These are phyloP conservation scores for Podotricha telesiphe DNA, from an alignment of 2,888 invertebrate genomes.

Conservation along the genomic window DNA sequence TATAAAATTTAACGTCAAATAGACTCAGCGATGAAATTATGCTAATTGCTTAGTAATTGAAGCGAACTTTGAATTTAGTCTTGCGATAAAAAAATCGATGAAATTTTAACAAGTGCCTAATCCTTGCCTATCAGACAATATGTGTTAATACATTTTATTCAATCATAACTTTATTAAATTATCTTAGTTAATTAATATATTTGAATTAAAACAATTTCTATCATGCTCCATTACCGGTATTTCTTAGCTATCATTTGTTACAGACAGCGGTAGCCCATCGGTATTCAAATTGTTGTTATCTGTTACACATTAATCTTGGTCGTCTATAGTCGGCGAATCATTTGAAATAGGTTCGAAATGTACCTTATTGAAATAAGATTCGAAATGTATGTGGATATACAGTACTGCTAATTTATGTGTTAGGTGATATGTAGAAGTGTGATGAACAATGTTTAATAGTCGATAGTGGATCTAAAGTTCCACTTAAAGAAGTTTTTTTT, in stretches of 20 bases:
- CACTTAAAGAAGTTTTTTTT: too few relatives aligned
- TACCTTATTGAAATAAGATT: not conserved
- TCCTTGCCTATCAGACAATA: too few relatives aligned
- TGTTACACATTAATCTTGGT: slow-evolving; percentile 49
- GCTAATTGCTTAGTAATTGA: too few relatives aligned
- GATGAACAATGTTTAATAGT: too few relatives aligned
- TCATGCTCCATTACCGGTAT: slow-evolving; percentile 32
- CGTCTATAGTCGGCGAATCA: slow-evolving; percentile 40
- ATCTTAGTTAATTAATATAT: slow-evolving; percentile 17
- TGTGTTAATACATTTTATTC: too few relatives aligned
- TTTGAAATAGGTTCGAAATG: slow-evolving; percentile 5
- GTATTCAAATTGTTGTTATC: slow-evolving; percentile 52
- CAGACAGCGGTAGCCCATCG: slow-evolving; percentile 54
- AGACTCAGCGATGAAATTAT: too few relatives aligned
- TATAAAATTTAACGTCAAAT: too few relatives aligned
- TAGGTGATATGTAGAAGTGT: not conserved
- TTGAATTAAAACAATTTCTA: slow-evolving; percentile 23
- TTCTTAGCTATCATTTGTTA: slow-evolving; percentile 55
- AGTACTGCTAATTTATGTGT: not conserved
- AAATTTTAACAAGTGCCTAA: too few relatives aligned
- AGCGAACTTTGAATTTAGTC: too few relatives aligned
- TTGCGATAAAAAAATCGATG: too few relatives aligned
- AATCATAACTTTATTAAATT: not conserved
- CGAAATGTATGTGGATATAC: not conserved
- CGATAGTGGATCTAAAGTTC: too few relatives aligned